Evolutionary conservation across 2,797 vertebrate genomes (phyloP).

Genomic region (Ciconia nigra): DNA sequence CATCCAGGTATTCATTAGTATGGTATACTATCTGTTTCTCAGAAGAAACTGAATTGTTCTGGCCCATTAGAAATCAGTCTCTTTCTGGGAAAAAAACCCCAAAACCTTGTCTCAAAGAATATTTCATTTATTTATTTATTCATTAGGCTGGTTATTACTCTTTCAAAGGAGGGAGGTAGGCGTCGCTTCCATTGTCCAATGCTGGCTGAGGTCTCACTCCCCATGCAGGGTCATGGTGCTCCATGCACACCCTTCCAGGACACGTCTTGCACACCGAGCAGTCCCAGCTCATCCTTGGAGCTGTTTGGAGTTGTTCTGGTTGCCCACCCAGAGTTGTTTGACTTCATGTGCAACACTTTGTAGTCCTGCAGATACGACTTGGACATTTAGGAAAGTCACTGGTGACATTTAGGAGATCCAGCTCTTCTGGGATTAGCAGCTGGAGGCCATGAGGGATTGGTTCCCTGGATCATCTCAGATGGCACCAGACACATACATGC

Average conservation of each 20-base stretch:
- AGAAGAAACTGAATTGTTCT: neutral
- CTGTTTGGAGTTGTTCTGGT: neutral
- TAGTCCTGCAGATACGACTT: neutral
- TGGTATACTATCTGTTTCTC: neutral
- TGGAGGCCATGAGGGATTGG: rapidly evolving
- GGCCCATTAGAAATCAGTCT: neutral
- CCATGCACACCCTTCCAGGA: rapidly evolving
- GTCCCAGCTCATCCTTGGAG: neutral
- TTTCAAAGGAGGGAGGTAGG: neutral
- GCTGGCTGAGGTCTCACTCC: neutral
- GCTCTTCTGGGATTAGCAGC: neutral
- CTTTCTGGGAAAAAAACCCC: neutral
- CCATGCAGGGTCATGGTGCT: neutral
- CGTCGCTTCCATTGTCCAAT: rapidly evolving
- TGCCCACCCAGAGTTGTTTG: neutral
- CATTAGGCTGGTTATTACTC: neutral
- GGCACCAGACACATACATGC: neutral
- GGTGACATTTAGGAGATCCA: neutral
- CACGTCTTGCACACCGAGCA: rapidly evolving
- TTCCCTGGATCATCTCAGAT: neutral
- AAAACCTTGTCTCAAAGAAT: neutral
- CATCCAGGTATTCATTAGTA: neutral
- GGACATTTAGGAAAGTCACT: neutral
- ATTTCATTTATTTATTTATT: neutral
- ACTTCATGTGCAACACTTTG: neutral